Percentiles rank a stretch among this genome's conserved stretches.
phyloP scores from a whole-genome alignment of 2,797 vertebrate species.

The Macrochelys suwanniensis region DNA sequence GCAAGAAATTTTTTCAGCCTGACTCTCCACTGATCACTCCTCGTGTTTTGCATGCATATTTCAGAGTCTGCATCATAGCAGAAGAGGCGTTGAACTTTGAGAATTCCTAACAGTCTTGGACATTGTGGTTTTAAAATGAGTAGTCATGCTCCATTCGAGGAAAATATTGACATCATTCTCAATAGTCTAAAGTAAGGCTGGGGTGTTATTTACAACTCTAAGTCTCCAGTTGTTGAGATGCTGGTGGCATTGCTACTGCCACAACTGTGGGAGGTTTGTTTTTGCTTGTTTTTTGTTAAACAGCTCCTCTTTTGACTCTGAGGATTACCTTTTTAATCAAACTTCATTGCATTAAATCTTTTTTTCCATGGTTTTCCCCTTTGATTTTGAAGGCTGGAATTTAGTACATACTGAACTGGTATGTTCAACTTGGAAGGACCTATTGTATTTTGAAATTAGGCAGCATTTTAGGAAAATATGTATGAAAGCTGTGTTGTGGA shows the following conservation, averaged over 20 bases:
- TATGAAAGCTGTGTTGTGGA: not conserved
- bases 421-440: not conserved
- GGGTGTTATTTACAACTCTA: fast-evolving
- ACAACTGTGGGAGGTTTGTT: not conserved
- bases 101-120: slow-evolving; percentile 36
- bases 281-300: not conserved
- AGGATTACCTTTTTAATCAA: not conserved
- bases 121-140: slow-evolving; percentile 17
- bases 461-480: not conserved
- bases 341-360: not conserved
- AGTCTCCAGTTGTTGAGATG: not conserved
- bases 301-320: not conserved
- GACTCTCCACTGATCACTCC: not conserved
- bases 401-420: not conserved
- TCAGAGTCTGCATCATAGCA: slow-evolving; percentile 44
- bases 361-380: not conserved
- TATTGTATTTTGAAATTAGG: not conserved
- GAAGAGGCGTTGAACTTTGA: slow-evolving; percentile 57
- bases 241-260: fast-evolving
- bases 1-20: not conserved
- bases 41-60: slow-evolving; percentile 19
- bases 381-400: not conserved
- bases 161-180: fast-evolving
- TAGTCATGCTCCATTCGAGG: not conserved
- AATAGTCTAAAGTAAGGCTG: not conserved